A percentile compares a stretch with the other conserved stretches of the same genome.
Evolutionary conservation across 2,888 invertebrate genomes (phyloP).

Genomic region (Melanostoma scalare): DNA sequence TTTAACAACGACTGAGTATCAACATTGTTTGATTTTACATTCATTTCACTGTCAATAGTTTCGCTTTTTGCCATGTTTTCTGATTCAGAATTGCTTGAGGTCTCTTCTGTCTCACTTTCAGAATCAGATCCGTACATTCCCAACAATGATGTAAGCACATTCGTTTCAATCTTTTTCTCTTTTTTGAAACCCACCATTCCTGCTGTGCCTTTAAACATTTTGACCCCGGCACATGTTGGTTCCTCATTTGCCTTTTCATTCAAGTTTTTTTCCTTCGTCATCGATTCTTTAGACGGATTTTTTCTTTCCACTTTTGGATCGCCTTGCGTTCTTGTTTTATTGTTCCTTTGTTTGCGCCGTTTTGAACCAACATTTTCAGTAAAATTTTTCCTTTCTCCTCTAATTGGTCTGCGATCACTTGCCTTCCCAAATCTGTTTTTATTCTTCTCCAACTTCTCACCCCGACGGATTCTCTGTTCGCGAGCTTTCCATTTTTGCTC

Average conservation of each 20-base stretch:
- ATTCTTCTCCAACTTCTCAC: constrained; percentile 86
- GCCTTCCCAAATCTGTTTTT: constrained; percentile 81
- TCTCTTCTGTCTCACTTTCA: constrained; percentile 68
- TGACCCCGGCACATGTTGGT: constrained; percentile 11
- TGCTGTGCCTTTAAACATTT: constrained; percentile 77
- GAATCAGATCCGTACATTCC: constrained; percentile 80
- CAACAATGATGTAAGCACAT: constrained; percentile 76
- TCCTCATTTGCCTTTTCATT: constrained; percentile 2
- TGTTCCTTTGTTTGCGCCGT: constrained; percentile 29
- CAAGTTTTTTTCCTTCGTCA: not conserved
- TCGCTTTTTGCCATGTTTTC: too few species aligned
- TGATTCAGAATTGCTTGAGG: constrained; percentile 8
- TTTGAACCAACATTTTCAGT: constrained; percentile 14
- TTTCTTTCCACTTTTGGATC: constrained; percentile 14
- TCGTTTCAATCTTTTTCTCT: constrained; percentile 52
- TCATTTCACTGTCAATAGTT: too few species aligned
- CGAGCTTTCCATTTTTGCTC: constrained; percentile 85
- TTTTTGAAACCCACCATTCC: constrained; percentile 76
- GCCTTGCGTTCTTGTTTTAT: constrained; percentile 7
- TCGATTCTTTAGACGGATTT: not conserved
- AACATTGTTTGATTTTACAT: too few species aligned
- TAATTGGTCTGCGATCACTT: constrained; percentile 79
- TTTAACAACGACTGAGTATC: too few species aligned
- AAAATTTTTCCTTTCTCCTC: constrained; percentile 20
- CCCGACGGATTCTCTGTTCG: constrained; percentile 87